phyloP scores from a whole-genome alignment of 2,113 vertebrate species.

The rabbit (Oryctolagus cuniculus) region DNA sequence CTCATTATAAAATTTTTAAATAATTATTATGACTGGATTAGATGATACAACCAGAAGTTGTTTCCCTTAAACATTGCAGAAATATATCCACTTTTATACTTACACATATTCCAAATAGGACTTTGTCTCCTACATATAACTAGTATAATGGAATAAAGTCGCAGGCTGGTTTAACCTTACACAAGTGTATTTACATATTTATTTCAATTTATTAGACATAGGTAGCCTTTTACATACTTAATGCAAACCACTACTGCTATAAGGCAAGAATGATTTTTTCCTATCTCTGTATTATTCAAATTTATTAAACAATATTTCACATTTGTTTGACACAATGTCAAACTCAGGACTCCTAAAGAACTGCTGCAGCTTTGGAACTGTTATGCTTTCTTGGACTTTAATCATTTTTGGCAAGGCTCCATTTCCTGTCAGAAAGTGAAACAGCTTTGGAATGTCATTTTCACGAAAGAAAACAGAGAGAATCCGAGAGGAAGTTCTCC shows the following conservation, averaged over 20 bases:
- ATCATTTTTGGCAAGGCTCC: slow-evolving; percentile 97
- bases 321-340: slow-evolving; percentile 96
- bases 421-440: slow-evolving; percentile 99
- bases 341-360: slow-evolving; percentile 92
- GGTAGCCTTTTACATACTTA: slow-evolving; percentile 88
- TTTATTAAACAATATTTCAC: slow-evolving; percentile 97
- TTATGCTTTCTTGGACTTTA: slow-evolving; percentile 97
- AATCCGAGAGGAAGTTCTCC: slow-evolving; percentile 99
- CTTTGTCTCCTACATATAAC: slow-evolving; percentile 22
- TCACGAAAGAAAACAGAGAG: slow-evolving; percentile 99
- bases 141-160: slow-evolving; percentile 80
- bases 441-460: slow-evolving; percentile 99
- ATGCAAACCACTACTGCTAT: slow-evolving; percentile 86
- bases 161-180: slow-evolving; percentile 82
- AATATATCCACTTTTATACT: slow-evolving; percentile 7
- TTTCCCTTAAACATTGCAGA: slow-evolving; percentile 30
- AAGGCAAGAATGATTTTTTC: slow-evolving; percentile 91
- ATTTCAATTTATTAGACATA: slow-evolving; percentile 90
- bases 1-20: slow-evolving; percentile 31
- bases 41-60: not conserved
- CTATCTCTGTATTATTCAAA: slow-evolving; percentile 92
- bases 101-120: not conserved
- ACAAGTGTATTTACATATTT: slow-evolving; percentile 90
- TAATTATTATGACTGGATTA: not conserved
- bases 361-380: slow-evolving; percentile 92